A percentile compares a stretch with the other conserved stretches of the same genome.
Evolutionary conservation across 2,113 vertebrate genomes (phyloP).

Genomic region (Semnopithecus entellus): DNA sequence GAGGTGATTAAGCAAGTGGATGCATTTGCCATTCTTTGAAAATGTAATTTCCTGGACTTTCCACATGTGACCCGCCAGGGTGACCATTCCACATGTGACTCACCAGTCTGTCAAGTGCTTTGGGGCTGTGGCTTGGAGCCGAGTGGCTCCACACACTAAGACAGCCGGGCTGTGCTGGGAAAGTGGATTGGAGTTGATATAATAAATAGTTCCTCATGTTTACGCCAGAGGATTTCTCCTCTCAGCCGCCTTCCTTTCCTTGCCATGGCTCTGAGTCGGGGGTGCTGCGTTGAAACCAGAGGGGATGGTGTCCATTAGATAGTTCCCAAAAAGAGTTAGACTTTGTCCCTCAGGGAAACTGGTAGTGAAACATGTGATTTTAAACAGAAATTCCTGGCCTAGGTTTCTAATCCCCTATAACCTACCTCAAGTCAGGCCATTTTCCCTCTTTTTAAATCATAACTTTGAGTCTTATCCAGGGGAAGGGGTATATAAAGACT

Average conservation of each 20-base stretch:
- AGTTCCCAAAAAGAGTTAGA: neutral
- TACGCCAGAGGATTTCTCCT: too few species aligned
- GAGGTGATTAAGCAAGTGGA: neutral
- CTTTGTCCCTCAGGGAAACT: neutral
- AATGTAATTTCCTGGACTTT: constrained; percentile 17
- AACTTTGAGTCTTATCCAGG: neutral
- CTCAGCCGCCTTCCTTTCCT: neutral
- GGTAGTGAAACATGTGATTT: constrained; percentile 38
- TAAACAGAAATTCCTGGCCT: constrained; percentile 22
- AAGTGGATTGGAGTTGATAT: neutral
- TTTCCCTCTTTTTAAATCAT: neutral
- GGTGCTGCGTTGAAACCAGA: neutral
- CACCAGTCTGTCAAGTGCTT: neutral
- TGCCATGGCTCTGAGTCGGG: neutral
- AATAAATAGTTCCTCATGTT: neutral
- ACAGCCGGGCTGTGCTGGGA: fast-evolving
- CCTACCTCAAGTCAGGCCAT: neutral
- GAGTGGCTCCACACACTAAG: fast-evolving
- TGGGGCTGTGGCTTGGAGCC: neutral
- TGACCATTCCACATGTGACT: neutral
- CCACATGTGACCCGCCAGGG: neutral
- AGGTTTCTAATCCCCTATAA: constrained; percentile 4
- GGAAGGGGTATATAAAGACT: neutral
- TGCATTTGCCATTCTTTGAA: neutral
- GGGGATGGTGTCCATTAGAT: neutral